These are phyloP conservation scores for Nautilus pompilius DNA, from an alignment of 1,140 invertebrate genomes.

Conservation along the genomic window DNA sequence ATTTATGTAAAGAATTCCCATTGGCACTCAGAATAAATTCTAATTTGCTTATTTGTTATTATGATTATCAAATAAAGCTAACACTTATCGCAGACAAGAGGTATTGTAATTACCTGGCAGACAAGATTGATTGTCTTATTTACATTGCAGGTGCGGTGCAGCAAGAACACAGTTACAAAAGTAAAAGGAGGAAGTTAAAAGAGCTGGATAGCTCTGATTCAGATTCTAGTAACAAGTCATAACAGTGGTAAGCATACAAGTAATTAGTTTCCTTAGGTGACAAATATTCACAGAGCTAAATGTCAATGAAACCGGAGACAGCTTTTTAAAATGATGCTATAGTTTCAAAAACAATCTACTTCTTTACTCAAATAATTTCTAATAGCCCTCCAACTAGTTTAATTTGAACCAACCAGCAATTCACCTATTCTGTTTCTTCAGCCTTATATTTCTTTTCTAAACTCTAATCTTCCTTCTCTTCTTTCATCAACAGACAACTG, in stretches of 20 bases:
- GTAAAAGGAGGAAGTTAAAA: constrained; percentile 38
- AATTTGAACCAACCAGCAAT: background rate
- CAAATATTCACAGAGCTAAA: constrained; percentile 9
- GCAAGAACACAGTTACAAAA: constrained; percentile 42
- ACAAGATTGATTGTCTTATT: too few relatives aligned
- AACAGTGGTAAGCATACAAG: constrained; percentile 9
- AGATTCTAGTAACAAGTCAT: constrained; percentile 24
- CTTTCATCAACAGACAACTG: too few relatives aligned
- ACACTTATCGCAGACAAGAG: too few relatives aligned
- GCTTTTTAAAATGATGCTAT: constrained; percentile 6
- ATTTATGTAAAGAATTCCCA: too few relatives aligned
- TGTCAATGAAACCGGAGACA: constrained; percentile 12
- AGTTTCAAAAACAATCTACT: constrained; percentile 6
- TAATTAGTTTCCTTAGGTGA: background rate
- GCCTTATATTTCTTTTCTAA: too few relatives aligned
- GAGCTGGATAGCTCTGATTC: constrained; percentile 27
- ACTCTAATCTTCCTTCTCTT: too few relatives aligned
- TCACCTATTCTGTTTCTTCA: too few relatives aligned
- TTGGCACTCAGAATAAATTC: too few relatives aligned
- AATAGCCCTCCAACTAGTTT: background rate
- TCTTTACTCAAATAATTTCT: background rate
- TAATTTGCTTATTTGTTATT: too few relatives aligned
- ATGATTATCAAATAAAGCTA: too few relatives aligned
- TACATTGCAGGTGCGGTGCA: constrained; percentile 37
- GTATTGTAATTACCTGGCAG: too few relatives aligned